Conservation (phyloP, 1,140 invertebrate genomes). For the Drosophila fuyamai region DNA sequence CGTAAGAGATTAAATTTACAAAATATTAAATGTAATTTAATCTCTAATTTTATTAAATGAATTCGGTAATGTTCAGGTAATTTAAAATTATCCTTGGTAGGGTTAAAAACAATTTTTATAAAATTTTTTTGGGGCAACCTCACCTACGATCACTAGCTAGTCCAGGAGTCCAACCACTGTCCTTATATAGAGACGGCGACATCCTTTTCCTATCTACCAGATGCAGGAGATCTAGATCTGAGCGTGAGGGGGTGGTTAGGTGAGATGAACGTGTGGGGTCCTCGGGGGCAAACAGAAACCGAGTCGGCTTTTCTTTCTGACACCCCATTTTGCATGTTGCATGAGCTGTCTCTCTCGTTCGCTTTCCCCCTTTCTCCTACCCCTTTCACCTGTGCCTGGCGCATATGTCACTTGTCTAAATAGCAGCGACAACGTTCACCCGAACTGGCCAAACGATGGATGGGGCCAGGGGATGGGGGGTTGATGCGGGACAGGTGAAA, state of each 20-base stretch:
- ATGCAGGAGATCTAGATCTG: constrained; percentile 12
- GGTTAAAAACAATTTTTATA: no score
- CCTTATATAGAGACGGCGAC: constrained; percentile 2
- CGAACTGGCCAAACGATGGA: constrained; percentile 36
- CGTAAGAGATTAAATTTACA: no score
- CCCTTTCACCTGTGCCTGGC: constrained; percentile 28
- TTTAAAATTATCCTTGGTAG: no score
- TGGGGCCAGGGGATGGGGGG: background rate
- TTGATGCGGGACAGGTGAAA: background rate
- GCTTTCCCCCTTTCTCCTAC: background rate
- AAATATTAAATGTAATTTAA: no score
- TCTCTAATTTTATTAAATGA: no score
- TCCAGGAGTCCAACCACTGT: constrained; percentile 4
- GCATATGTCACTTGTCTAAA: constrained; percentile 79
- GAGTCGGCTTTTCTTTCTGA: constrained; percentile 71
- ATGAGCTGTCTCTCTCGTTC: constrained; percentile 39
- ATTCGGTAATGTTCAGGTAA: no score
- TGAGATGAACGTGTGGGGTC: background rate
- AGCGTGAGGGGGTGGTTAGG: background rate
- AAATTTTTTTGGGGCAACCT: no score
- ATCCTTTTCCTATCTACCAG: constrained; percentile 16
- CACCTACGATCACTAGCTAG: background rate
- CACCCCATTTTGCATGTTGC: constrained; percentile 75
- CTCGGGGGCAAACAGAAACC: constrained; percentile 28
- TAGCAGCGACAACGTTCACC: constrained; percentile 70